Evolutionary conservation across 23 tunicate species (phyloP).

Genomic region (Trididemnum nubilum): DNA sequence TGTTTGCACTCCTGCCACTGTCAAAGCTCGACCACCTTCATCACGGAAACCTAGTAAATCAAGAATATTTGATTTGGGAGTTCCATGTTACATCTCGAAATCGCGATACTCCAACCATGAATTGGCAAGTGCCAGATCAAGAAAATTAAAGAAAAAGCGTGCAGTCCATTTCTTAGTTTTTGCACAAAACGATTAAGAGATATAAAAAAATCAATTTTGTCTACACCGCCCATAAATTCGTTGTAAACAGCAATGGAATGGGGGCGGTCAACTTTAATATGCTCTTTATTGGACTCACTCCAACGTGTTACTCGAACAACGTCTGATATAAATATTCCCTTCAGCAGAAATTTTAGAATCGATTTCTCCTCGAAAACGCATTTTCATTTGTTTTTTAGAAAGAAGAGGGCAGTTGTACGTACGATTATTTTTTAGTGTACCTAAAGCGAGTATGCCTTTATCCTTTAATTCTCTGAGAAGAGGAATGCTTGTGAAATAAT

Average conservation of each 20-base stretch:
- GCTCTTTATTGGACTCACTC: background rate
- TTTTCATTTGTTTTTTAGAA: background rate
- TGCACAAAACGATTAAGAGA: background rate
- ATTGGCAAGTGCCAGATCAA: conserved; percentile 11
- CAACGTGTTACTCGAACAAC: conserved; percentile 9
- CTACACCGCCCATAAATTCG: conserved; percentile 8
- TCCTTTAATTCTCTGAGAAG: background rate
- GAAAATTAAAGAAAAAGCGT: conserved; percentile 8
- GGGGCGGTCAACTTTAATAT: background rate
- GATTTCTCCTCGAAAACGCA: background rate
- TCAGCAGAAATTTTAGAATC: background rate
- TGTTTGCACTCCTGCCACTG: too few relatives aligned
- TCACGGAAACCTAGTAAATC: conserved; percentile 3
- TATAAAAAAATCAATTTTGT: background rate
- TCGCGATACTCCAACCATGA: conserved; percentile 21
- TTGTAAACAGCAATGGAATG: background rate
- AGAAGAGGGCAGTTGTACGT: background rate
- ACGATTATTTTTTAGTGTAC: background rate
- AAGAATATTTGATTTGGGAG: background rate
- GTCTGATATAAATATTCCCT: background rate
- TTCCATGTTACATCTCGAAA: background rate
- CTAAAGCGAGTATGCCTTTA: background rate
- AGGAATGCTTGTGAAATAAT: conserved; percentile 2
- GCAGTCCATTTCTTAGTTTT: background rate
- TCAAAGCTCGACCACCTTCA: background rate